Evolutionary conservation across 2,113 vertebrate species (phyloP).

Genomic region (Albula goreensis): DNA sequence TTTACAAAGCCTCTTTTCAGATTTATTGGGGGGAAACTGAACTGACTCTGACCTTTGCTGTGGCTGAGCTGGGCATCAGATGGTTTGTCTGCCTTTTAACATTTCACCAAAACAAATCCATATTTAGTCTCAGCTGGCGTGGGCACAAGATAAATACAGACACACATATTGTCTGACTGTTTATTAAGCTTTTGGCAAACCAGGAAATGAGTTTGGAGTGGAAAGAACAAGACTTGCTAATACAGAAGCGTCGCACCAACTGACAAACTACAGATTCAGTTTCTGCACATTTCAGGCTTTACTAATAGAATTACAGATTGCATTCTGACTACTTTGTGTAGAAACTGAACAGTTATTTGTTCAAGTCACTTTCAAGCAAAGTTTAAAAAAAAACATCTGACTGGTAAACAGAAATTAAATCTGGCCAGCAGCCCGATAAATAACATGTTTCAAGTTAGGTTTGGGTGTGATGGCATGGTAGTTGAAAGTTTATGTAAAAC

Average conservation of each 20-base stretch:
- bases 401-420: not conserved
- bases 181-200: not conserved
- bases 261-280: not conserved
- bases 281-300: not conserved
- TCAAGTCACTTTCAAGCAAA: not conserved
- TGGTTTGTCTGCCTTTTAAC: slow-evolving; percentile 20
- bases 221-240: slow-evolving; percentile 3
- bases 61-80: slow-evolving; percentile 8
- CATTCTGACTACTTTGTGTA: not conserved
- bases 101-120: slow-evolving; percentile 16
- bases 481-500: not conserved
- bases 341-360: not conserved
- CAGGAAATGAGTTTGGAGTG: slow-evolving; percentile 6
- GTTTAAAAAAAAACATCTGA: not conserved
- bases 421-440: not conserved
- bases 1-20: not conserved
- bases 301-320: not conserved
- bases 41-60: not conserved
- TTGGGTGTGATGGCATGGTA: not conserved
- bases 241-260: not conserved
- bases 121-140: not conserved
- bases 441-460: too few relatives aligned
- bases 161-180: slow-evolving; percentile 8
- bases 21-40: not conserved
- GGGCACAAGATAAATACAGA: slow-evolving; percentile 1